Base-by-base conservation (phyloP, 2,797 vertebrate genomes). In the Sebastes hopkinsi region DNA sequence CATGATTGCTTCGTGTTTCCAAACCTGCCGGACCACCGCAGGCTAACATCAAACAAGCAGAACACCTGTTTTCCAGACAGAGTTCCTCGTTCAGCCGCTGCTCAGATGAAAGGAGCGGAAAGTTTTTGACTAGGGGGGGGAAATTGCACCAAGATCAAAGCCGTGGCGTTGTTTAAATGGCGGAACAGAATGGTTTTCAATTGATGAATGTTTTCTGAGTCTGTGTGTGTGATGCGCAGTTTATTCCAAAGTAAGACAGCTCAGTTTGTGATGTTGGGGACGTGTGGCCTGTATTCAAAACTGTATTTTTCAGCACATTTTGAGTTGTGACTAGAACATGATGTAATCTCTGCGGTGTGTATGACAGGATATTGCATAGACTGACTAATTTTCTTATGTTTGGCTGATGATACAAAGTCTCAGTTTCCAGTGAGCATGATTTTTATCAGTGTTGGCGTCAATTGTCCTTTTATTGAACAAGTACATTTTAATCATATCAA, bases 1-100 rank as follows among this genome's bases (percentile, higher is more conserved):
- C 92, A 89, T 61, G 66, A 75, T 82, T 67, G 84, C 86, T 85
- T 81, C 83, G 38, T 88, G 86, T 81, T 89, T 77, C 74, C 77
- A 78, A 91, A 91, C 80, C 90, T 77, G 79, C 75, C n/a, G 67
- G 85, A 87, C 80, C 73, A 52, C 83, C 56, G 79, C 81, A 16
- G 84, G 85, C 77, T 67, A 65, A 93, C 91, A 94, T 94, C 94
- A 95, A 94, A 94, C 92, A 82, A 52, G 56, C 72, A 34, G 80
- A 91, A 91, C 92, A 94, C 90, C 92, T 95, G 94, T 94, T 94
- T 94, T 87, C 81, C 74, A 91, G 71, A 83, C 82, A 50, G 80
- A 11, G 70, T 29, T 78, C 64, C 73, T 87, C 80, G 50, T 87
- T 90, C 84, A 72, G 69, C 72, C 58, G 75, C 50, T 18, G 82